These are phyloP conservation scores for Endomychus coccineus DNA, from an alignment of 2,888 invertebrate species.

Conservation along the genomic window DNA sequence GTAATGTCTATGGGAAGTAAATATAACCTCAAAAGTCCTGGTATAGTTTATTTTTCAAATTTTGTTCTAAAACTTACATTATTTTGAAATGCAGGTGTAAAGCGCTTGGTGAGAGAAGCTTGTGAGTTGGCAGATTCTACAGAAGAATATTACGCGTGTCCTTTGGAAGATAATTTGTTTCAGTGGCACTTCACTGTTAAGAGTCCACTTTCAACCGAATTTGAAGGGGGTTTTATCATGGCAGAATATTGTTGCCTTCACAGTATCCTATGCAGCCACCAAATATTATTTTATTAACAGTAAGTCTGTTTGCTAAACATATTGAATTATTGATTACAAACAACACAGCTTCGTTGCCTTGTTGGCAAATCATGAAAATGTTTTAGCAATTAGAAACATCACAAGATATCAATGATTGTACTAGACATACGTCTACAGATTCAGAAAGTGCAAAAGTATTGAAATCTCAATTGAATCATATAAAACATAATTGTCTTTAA, in stretches of 20 bases:
- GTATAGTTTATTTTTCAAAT: conserved; percentile 35
- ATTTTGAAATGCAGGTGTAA: conserved; percentile 60
- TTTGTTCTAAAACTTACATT: background rate
- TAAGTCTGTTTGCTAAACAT: too few species aligned
- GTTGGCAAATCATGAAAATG: background rate
- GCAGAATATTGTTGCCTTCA: conserved; percentile 80
- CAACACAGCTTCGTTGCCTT: too few species aligned
- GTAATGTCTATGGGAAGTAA: conserved; percentile 50
- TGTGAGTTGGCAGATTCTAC: conserved; percentile 77
- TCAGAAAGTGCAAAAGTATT: too few species aligned
- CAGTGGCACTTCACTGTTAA: conserved; percentile 97
- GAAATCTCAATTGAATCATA: too few species aligned
- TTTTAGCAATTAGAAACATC: background rate
- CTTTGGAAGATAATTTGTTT: conserved; percentile 89
- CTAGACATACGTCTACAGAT: too few species aligned
- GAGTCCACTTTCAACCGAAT: conserved; percentile 82
- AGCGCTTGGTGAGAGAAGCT: conserved; percentile 89
- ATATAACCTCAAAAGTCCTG: conserved; percentile 56
- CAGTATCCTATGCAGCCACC: conserved; percentile 98
- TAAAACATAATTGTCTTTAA: too few species aligned
- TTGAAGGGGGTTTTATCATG: conserved; percentile 90
- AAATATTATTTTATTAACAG: conserved; percentile 84
- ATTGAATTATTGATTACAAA: too few species aligned
- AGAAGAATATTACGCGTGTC: conserved; percentile 83
- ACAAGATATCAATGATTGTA: too few species aligned